Evolutionary conservation across 1,140 invertebrate species (phyloP).

Genomic region (Hyles vespertilio): DNA sequence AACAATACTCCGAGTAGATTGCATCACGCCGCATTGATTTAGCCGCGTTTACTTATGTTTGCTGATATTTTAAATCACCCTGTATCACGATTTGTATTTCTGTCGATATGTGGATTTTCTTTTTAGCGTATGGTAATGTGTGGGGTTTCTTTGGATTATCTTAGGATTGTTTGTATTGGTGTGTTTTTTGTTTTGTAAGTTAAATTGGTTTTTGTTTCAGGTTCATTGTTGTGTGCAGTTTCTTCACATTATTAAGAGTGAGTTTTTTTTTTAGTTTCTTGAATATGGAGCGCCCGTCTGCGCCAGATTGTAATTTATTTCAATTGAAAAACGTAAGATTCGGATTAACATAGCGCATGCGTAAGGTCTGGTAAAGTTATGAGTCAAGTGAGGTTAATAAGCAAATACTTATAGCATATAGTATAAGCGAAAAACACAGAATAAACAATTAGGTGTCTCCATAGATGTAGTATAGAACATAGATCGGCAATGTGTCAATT

Average conservation of each 20-base stretch:
- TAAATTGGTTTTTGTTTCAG: constrained; percentile 22
- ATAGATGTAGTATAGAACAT: too few relatives aligned
- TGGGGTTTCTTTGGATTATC: neutral
- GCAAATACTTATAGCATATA: too few relatives aligned
- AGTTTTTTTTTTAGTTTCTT: constrained; percentile 15
- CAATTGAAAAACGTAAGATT: too few relatives aligned
- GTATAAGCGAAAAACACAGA: too few relatives aligned
- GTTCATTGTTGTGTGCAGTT: constrained; percentile 28
- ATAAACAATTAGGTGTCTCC: too few relatives aligned
- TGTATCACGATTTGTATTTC: constrained; percentile 39
- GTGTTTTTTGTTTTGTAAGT: neutral
- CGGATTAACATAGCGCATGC: too few relatives aligned
- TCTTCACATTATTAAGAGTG: constrained; percentile 22
- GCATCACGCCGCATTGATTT: constrained; percentile 17
- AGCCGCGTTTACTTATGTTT: constrained; percentile 26
- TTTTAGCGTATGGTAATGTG: constrained; percentile 5
- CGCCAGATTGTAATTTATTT: too few relatives aligned
- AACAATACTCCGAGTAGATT: constrained; percentile 27
- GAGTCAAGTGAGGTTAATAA: too few relatives aligned
- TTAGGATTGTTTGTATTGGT: too few relatives aligned
- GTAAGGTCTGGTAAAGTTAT: too few relatives aligned
- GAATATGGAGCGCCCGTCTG: neutral
- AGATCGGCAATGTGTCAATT: too few relatives aligned
- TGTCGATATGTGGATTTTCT: constrained; percentile 4
- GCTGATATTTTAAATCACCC: constrained; percentile 18